Evolutionary conservation across 2,113 vertebrate genomes (phyloP).

Genomic region (Calidris pugnax): DNA sequence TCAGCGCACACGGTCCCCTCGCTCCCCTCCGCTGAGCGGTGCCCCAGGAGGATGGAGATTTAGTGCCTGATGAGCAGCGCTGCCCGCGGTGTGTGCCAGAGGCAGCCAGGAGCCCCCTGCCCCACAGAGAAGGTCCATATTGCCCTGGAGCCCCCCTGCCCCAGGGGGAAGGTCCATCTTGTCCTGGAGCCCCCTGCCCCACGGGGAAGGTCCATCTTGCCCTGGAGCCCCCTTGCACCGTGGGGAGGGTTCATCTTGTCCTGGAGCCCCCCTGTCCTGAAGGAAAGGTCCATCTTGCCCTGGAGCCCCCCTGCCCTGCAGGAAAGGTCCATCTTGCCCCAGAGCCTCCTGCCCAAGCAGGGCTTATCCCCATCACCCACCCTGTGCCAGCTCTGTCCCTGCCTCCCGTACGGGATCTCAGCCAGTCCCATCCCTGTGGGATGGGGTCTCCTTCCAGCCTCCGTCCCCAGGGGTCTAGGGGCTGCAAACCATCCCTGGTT

Average conservation of each 20-base stretch:
- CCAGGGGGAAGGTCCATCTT: no score
- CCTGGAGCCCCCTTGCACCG: no score
- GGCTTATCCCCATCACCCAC: neutral
- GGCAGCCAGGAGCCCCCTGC: fast-evolving
- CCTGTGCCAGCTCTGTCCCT: fast-evolving
- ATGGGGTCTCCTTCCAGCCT: neutral
- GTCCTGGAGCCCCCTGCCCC: no score
- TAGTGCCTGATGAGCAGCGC: neutral
- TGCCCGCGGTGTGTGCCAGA: neutral
- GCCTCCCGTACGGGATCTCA: fast-evolving
- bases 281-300: no score
- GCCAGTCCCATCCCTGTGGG: fast-evolving
- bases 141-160: neutral
- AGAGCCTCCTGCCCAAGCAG: no score
- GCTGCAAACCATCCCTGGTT: neutral
- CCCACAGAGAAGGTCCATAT: fast-evolving
- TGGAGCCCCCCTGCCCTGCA: no score
- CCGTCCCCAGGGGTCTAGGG: fast-evolving
- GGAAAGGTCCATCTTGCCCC: no score
- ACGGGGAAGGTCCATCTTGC: no score
- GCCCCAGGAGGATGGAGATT: neutral
- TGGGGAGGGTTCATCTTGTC: no score
- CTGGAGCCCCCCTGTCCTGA: no score
- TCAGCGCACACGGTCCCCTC: neutral
- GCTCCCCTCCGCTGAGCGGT: neutral